Evolutionary conservation across 1,140 invertebrate species (phyloP).

Genomic region (Ephestia elutella): DNA sequence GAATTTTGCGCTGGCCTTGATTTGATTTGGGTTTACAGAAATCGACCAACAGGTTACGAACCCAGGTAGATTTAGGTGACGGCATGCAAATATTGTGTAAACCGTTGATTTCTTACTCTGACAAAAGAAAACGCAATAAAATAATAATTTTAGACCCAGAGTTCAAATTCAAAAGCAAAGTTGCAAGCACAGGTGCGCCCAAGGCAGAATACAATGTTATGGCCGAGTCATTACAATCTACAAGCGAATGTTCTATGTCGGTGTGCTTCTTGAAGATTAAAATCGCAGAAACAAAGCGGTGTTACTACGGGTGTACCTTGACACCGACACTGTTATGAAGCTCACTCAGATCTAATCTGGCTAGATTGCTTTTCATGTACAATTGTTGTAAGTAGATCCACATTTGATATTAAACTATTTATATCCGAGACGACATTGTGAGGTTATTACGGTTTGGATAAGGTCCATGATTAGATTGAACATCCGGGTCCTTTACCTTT

Average conservation of each 20-base stretch:
- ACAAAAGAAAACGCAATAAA: too few relatives aligned
- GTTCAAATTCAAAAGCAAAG: too few relatives aligned
- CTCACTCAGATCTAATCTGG: neutral
- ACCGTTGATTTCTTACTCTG: too few relatives aligned
- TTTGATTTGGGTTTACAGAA: too few relatives aligned
- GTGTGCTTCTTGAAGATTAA: neutral
- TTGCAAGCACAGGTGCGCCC: too few relatives aligned
- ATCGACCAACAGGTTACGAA: too few relatives aligned
- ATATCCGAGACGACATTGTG: neutral
- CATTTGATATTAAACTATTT: neutral
- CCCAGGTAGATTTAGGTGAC: too few relatives aligned
- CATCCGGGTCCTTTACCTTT: slow-evolving; percentile 2
- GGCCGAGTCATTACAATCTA: neutral
- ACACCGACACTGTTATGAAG: neutral
- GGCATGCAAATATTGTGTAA: too few relatives aligned
- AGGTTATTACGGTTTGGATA: neutral
- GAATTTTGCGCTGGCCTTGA: too few relatives aligned
- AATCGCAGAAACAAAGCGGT: neutral
- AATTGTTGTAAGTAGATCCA: slow-evolving; percentile 2
- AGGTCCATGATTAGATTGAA: neutral
- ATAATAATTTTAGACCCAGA: too few relatives aligned
- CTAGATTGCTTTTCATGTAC: slow-evolving; percentile 2
- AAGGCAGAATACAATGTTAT: too few relatives aligned
- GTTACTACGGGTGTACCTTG: neutral
- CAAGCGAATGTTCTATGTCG: neutral